These are phyloP conservation scores for Scaptomyza cyrtandrae DNA, from an alignment of 2,888 invertebrate species.

Conservation along the genomic window DNA sequence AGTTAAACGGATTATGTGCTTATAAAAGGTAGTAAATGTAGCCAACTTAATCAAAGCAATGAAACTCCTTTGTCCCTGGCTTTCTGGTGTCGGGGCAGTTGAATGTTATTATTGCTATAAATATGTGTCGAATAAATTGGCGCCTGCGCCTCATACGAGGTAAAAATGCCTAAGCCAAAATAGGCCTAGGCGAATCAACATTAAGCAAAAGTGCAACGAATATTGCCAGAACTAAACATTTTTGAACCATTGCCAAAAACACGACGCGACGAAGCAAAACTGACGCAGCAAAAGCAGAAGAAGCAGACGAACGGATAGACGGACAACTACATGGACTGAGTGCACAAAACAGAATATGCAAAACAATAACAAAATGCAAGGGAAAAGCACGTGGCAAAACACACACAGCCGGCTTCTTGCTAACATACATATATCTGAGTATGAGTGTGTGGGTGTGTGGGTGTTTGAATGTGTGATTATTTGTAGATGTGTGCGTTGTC, in stretches of 20 bases:
- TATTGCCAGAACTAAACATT: conserved; percentile 45
- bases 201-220: conserved; percentile 69
- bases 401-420: conserved; percentile 43
- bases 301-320: conserved; percentile 11
- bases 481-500: neutral
- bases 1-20: conserved; percentile 51
- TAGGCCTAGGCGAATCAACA: conserved; percentile 77
- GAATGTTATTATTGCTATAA: conserved; percentile 12
- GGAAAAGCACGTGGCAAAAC: conserved; percentile 56
- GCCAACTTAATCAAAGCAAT: conserved; percentile 33
- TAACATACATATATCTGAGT: conserved; percentile 3
- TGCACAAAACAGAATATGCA: conserved; percentile 54
- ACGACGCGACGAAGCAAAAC: conserved; percentile 49
- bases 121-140: conserved; percentile 35
- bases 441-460: conserved; percentile 4
- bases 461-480: neutral
- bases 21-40: conserved; percentile 50
- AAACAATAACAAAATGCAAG: conserved; percentile 60
- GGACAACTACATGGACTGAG: conserved; percentile 29
- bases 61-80: conserved; percentile 7
- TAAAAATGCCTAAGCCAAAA: conserved; percentile 51
- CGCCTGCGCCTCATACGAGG: conserved; percentile 68
- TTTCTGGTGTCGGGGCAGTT: neutral
- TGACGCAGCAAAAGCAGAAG: conserved; percentile 26
- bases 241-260: conserved; percentile 69